Conservation (phyloP, 2,797 vertebrate species). For the Betta splendens region DNA sequence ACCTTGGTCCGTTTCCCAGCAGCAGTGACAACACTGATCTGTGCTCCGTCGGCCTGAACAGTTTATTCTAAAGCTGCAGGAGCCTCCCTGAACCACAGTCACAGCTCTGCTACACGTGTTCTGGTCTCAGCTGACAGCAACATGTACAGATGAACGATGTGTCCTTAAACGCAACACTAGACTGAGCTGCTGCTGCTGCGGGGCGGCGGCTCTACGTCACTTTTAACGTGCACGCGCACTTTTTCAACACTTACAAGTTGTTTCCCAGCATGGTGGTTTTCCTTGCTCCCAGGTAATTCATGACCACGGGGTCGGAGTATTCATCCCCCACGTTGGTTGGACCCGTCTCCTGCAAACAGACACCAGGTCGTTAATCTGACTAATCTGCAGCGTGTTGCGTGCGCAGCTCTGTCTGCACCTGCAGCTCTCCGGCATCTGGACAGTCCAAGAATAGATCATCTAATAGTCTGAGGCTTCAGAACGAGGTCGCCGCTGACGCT, state of each 20-base stretch:
- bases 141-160: constrained; percentile 44
- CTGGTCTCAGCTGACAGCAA: constrained; percentile 50
- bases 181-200: too few relatives aligned
- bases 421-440: constrained; percentile 41
- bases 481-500: constrained; percentile 38
- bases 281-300: constrained; percentile 90
- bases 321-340: constrained; percentile 96
- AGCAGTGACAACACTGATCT: constrained; percentile 74
- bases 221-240: too few relatives aligned
- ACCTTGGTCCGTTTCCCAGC: constrained; percentile 74
- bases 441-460: constrained; percentile 66
- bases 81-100: constrained; percentile 30
- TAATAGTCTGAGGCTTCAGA: constrained; percentile 25
- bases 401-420: constrained; percentile 22
- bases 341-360: constrained; percentile 87
- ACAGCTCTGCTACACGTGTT: constrained; percentile 24
- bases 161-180: constrained; percentile 41
- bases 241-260: constrained; percentile 90
- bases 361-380: background rate
- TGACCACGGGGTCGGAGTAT: constrained; percentile 87
- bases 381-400: background rate
- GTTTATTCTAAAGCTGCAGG: constrained; percentile 67
- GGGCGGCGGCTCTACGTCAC: too few relatives aligned
- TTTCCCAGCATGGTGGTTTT: constrained; percentile 91
- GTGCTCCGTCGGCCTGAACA: constrained; percentile 65